Conservation (phyloP, 2,888 invertebrate species). For the Parnassius glacialis region DNA sequence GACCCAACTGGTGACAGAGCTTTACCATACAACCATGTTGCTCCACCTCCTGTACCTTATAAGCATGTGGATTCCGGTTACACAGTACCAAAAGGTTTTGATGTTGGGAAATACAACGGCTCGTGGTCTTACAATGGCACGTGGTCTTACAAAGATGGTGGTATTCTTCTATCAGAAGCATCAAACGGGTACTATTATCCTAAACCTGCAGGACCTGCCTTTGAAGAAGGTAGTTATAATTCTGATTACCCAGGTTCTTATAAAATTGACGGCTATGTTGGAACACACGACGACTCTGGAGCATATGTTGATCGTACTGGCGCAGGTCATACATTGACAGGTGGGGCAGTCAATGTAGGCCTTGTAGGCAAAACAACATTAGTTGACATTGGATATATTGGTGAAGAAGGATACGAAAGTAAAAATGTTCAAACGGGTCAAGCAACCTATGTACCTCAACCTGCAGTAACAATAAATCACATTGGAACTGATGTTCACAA, state of each 20-base stretch:
- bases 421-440: slow-evolving; percentile 42
- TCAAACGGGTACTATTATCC: slow-evolving; percentile 35
- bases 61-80: slow-evolving; percentile 54
- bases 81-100: slow-evolving; percentile 46
- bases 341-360: slow-evolving; percentile 72
- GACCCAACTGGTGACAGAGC: slow-evolving; percentile 72
- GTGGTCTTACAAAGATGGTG: slow-evolving; percentile 26
- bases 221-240: slow-evolving; percentile 33
- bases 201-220: slow-evolving; percentile 34
- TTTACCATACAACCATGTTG: slow-evolving; percentile 66
- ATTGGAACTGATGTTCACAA: slow-evolving; percentile 61
- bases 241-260: slow-evolving; percentile 36
- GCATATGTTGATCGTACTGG: slow-evolving; percentile 51
- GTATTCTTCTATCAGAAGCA: slow-evolving; percentile 9
- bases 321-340: slow-evolving; percentile 65
- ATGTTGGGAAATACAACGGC: slow-evolving; percentile 49
- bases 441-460: slow-evolving; percentile 53
- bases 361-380: slow-evolving; percentile 74
- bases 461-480: slow-evolving; percentile 65
- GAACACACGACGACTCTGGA: slow-evolving; percentile 47
- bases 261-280: slow-evolving; percentile 31
- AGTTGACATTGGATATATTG: slow-evolving; percentile 56
- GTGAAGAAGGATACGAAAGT: slow-evolving; percentile 45
- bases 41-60: slow-evolving; percentile 60
- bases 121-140: slow-evolving; percentile 31